Evolutionary conservation across 2,113 vertebrate species (phyloP).

Genomic region (Macaca nemestrina): DNA sequence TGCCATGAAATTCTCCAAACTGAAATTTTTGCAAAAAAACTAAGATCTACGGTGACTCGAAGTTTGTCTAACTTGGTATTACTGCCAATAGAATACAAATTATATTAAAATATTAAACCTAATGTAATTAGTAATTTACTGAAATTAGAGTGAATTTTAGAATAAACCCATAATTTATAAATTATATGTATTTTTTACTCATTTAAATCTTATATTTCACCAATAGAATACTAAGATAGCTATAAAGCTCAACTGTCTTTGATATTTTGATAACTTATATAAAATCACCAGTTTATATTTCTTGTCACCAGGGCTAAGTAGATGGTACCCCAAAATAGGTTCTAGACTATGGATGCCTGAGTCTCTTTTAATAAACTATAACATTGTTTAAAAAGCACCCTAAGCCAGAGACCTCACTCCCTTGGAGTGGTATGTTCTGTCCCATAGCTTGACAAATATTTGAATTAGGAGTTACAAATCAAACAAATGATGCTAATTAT

Average conservation of each 20-base stretch:
- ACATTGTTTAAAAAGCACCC: not conserved
- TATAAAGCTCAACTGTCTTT: not conserved
- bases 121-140: not conserved
- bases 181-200: not conserved
- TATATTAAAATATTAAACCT: not conserved
- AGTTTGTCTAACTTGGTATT: not conserved
- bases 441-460: too few species aligned
- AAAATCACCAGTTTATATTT: not conserved
- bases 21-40: not conserved
- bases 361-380: not conserved
- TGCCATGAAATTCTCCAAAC: conserved; percentile 1
- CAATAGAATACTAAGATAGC: not conserved
- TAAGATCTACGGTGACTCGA: not conserved
- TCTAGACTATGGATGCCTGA: not conserved
- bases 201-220: not conserved
- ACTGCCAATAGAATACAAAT: not conserved
- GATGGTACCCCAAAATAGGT: not conserved
- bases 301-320: not conserved
- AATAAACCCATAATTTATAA: not conserved
- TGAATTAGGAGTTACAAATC: too few species aligned
- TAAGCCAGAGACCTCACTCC: not conserved
- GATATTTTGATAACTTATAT: not conserved
- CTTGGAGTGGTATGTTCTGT: not conserved
- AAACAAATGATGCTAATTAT: not conserved
- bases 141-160: not conserved